phyloP scores from a whole-genome alignment of 2,888 invertebrate genomes.

The Cephus sareptanus region DNA sequence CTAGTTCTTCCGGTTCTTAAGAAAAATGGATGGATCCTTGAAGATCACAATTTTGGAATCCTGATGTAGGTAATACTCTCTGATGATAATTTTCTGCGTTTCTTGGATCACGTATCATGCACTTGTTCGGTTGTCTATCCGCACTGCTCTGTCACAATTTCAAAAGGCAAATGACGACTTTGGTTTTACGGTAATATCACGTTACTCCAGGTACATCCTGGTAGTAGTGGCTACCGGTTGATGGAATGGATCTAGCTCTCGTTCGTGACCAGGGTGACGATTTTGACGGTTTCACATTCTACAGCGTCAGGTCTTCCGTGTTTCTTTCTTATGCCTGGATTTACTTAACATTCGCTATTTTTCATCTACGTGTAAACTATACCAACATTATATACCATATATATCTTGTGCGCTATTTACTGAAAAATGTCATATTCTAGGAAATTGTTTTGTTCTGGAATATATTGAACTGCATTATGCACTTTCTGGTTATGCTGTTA shows the following conservation, averaged over 20 bases:
- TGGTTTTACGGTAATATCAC: slow-evolving; percentile 33
- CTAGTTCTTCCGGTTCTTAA: neutral
- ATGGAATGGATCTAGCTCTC: slow-evolving; percentile 59
- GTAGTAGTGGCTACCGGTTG: slow-evolving; percentile 39
- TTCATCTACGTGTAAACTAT: neutral
- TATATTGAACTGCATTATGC: neutral
- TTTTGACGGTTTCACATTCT: slow-evolving; percentile 37
- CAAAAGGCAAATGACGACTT: slow-evolving; percentile 46
- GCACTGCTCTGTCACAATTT: slow-evolving; percentile 28
- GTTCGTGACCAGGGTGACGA: slow-evolving; percentile 52
- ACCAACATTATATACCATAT: neutral
- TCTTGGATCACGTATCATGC: neutral
- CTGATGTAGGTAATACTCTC: neutral
- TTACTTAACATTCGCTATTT: neutral
- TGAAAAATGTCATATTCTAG: neutral
- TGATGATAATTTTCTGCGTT: neutral
- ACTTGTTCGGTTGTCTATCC: neutral
- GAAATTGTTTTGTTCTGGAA: neutral
- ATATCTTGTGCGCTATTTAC: neutral
- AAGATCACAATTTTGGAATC: neutral
- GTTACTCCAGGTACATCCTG: neutral
- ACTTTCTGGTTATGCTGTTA: neutral
- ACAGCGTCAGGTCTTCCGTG: slow-evolving; percentile 16
- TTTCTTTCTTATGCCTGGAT: slow-evolving; percentile 8
- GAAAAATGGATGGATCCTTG: neutral